Percentiles rank a stretch among this genome's conserved stretches.
phyloP scores from a whole-genome alignment of 2,888 invertebrate genomes.

The Periphyllus acericola region DNA sequence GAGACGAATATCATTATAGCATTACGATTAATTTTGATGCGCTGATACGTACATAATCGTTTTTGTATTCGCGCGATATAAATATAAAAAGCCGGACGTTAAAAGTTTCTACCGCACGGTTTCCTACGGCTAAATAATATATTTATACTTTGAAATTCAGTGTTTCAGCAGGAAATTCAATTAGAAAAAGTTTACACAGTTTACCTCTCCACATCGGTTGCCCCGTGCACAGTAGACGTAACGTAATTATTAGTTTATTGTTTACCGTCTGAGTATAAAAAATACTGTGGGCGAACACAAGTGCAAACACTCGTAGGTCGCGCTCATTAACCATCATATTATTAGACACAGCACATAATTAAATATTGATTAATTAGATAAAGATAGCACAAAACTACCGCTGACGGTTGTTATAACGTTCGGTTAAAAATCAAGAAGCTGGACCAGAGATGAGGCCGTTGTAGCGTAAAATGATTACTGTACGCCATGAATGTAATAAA shows the following conservation, averaged over 20 bases:
- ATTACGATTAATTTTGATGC: too few species aligned
- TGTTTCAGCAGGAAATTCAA: neutral
- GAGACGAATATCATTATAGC: too few species aligned
- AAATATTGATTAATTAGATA: neutral
- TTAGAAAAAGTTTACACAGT: neutral
- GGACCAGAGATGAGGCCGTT: neutral
- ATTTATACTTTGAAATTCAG: too few species aligned
- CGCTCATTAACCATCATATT: neutral
- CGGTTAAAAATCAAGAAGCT: neutral
- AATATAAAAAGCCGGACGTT: too few species aligned
- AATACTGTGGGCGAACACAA: neutral
- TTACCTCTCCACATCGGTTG: neutral
- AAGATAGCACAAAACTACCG: too few species aligned
- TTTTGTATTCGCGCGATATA: too few species aligned
- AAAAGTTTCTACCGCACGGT: too few species aligned
- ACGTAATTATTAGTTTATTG: neutral
- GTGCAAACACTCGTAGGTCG: conserved; percentile 3
- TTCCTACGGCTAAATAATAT: too few species aligned
- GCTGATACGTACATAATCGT: too few species aligned
- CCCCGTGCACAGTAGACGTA: neutral
- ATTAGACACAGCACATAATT: conserved; percentile 1
- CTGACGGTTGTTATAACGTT: too few species aligned
- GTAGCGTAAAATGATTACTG: neutral
- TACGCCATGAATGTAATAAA: neutral
- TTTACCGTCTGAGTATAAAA: neutral